Conservation (phyloP, 2,113 vertebrate genomes). For the Rhea americana region DNA sequence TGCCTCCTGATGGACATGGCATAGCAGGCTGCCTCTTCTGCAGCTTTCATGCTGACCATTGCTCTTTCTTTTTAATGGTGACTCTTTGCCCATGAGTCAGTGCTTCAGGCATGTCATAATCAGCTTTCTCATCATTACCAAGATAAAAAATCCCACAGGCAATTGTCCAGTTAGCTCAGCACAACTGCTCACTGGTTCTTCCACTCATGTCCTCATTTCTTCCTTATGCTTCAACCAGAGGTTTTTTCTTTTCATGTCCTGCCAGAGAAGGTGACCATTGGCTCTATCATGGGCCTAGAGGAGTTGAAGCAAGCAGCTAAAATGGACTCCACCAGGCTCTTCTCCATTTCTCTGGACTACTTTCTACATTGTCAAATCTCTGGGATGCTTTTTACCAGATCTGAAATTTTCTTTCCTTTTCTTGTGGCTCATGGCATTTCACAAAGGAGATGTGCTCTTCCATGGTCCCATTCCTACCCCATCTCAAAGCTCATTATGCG, state of each 20-base stretch:
- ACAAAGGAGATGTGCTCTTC: not conserved
- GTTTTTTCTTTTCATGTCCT: not conserved
- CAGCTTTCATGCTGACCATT: not conserved
- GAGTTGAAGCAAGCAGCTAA: not conserved
- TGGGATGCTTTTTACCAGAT: not conserved
- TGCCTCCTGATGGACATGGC: not conserved
- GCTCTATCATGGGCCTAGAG: not conserved
- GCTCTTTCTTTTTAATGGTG: not conserved
- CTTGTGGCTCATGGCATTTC: not conserved
- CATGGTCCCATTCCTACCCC: not conserved
- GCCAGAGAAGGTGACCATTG: not conserved
- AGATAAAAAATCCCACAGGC: not conserved
- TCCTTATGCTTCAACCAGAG: not conserved
- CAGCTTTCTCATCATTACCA: not conserved
- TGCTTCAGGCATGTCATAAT: not conserved
- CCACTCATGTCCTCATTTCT: not conserved
- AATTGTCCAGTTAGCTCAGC: rapidly evolving
- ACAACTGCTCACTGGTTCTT: not conserved
- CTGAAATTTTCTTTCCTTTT: not conserved
- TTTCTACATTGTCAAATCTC: not conserved
- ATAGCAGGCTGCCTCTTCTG: not conserved
- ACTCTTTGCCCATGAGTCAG: not conserved
- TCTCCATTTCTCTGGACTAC: not conserved
- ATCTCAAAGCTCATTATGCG: not conserved
- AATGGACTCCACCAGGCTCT: not conserved